Base-by-base conservation (phyloP, 2,113 vertebrate species). In the Copsychus sechellarum region DNA sequence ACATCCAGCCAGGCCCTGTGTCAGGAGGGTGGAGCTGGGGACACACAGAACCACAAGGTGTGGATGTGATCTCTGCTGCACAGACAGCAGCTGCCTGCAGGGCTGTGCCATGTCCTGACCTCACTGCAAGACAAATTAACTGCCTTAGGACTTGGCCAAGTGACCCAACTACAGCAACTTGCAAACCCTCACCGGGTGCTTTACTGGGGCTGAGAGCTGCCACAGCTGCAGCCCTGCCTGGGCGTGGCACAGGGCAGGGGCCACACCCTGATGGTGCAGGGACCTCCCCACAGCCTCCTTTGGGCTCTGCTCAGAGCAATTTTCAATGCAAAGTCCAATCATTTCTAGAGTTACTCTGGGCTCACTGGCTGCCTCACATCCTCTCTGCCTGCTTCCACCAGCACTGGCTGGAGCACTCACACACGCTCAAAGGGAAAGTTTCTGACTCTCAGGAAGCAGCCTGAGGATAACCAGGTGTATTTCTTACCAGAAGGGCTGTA, bases 91-190 rank as follows among this genome's bases (percentile, higher is more conserved):
- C 42, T 88, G 36, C 17, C 57, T 70, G 29, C 3, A 28, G 47
- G 43, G 36, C n/a, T n/a, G 8, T 1, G 42, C 6, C 11, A 31
- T 0, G 0, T 8, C 54, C 8, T 20, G 40, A 22, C 34, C 53
- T 60, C 53, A 7, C 22, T 17, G 4, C 38, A 58, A 51, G 25
- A 48, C 31, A n/a, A 38, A 43, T 8, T 3, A n/a, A 7, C 34
- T 50, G 51, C 10, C 18, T 20, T 5, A n/a, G 56, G 43, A 15
- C 50, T 73, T 93, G 78, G 26, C 12, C 48, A 54, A 70, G 26
- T 25, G 45, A 60, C 40, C 42, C 65, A 73, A 9, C 15, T 48
- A 25, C 34, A 34, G 38, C 71, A 74, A 14, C 14, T 79, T 70
- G 57, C 66, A 74, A 34, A 43, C n/a, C 50, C 8, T 51, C 24